These are phyloP conservation scores for Melangyna quadrimaculata DNA, from an alignment of 2,888 invertebrate species.

Conservation along the genomic window DNA sequence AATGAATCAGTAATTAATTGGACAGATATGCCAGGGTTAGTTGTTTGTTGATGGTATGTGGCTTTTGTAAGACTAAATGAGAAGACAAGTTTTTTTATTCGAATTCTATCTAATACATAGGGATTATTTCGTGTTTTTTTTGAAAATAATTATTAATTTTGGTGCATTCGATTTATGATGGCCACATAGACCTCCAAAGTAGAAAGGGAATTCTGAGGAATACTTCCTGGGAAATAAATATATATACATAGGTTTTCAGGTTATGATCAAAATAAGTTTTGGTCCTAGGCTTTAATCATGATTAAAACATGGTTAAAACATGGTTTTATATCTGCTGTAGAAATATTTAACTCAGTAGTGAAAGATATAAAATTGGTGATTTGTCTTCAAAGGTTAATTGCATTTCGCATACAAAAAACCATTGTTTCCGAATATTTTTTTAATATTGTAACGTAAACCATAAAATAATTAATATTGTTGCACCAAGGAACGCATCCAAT, in stretches of 20 bases:
- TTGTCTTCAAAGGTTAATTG: too few species aligned
- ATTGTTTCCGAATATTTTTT: too few species aligned
- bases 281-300: neutral
- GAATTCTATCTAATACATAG: neutral
- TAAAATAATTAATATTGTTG: too few species aligned
- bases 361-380: neutral
- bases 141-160: neutral
- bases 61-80: neutral
- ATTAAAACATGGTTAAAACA: neutral
- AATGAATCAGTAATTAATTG: conserved; percentile 25
- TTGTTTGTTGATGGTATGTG: neutral
- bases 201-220: neutral
- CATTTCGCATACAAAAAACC: too few species aligned
- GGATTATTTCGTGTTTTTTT: neutral
- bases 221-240: neutral
- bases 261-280: too few species aligned
- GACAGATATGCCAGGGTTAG: neutral
- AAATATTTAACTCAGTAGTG: neutral
- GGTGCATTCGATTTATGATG: neutral
- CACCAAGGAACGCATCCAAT: too few species aligned
- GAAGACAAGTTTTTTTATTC: neutral
- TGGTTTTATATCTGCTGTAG: neutral
- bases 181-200: neutral
- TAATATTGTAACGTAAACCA: too few species aligned
- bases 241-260: neutral